Base-by-base conservation (phyloP, 2,113 vertebrate genomes). In the Furnarius figulus region DNA sequence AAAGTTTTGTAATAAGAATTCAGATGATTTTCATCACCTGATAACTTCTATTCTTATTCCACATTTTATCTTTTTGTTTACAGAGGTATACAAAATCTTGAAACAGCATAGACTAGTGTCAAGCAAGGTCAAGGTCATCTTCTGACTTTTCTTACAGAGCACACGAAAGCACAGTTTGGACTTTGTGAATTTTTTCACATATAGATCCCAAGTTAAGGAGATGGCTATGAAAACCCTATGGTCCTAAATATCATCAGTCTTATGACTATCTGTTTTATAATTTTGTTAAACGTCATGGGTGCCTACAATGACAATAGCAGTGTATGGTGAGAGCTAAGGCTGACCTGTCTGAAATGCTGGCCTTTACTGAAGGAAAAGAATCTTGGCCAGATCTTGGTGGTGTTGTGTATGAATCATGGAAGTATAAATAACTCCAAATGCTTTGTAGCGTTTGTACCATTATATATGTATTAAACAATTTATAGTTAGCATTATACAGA, bases 1-100 rank as follows among this genome's bases (percentile, higher is more conserved):
- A 85, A 95, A 83, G 7, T 89, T 95, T 46, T 91, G 16, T 66
- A 79, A 80, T 82, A 92, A 81, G 56, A 70, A 94, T 85, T 76
- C 78, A 73, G 62, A 70, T 79, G 3, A 87, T 85, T 85, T 85
- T 83, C 21, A 76, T 66, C n/a, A 93, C 16, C 35, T 62, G 10
- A 27, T 89, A 70, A 55, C 12, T 87, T 88, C 70, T 74, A 59
- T 70, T 90, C 16, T 74, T 94, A 77, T 56, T 85, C 59, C 85
- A 13, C 28, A 18, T 87, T 92, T 93, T 81, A 59, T 76, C 46
- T 53, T 77, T 85, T 56, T 76, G 15, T 65, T 94, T 85, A n/a
- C 49, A 42, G 49, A 81, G 9, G 3, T 68, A 23, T 28, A 40
- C 52, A 46, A 93, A 61, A 58, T 72, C 27, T 77, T 87, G 61